These are phyloP conservation scores for Labeo catla DNA, from an alignment of 2,113 vertebrate genomes.

Conservation along the genomic window DNA sequence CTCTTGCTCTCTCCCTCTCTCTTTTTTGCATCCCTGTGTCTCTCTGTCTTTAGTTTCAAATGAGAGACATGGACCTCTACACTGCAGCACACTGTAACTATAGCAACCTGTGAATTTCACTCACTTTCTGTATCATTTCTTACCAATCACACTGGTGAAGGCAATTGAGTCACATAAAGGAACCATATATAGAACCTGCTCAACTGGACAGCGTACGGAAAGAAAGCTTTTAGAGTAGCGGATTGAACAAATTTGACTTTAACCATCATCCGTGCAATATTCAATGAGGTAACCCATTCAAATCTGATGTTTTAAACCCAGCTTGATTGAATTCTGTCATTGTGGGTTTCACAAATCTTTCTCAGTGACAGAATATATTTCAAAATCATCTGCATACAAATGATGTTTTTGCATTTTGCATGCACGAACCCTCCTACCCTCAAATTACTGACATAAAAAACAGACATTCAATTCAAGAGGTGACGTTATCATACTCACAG, in stretches of 20 bases:
- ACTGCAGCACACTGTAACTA: conserved; percentile 64
- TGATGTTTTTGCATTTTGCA: conserved; percentile 4
- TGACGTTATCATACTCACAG: conserved; percentile 78
- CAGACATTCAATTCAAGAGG: not conserved
- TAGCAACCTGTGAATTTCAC: conserved; percentile 67
- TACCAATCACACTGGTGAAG: conserved; percentile 60
- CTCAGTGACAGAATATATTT: conserved; percentile 9
- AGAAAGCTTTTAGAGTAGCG: not conserved
- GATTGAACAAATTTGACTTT: not conserved
- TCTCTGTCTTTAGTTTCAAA: conserved; percentile 30
- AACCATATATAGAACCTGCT: conserved; percentile 51
- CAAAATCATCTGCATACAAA: conserved; percentile 30
- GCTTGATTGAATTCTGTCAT: not conserved
- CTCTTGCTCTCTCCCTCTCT: not conserved
- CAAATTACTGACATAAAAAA: not conserved
- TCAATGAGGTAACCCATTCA: not conserved
- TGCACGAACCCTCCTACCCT: conserved; percentile 3
- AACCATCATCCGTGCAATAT: not conserved
- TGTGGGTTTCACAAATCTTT: not conserved
- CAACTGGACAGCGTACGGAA: conserved; percentile 34
- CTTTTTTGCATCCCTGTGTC: not conserved
- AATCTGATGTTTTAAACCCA: not conserved
- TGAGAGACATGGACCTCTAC: conserved; percentile 49
- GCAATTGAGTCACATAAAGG: conserved; percentile 53
- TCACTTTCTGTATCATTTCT: conserved; percentile 62